Percentiles rank a stretch among this genome's conserved stretches.
phyloP scores from a whole-genome alignment of 2,797 vertebrate genomes.

The Enteromius trimaculatus region DNA sequence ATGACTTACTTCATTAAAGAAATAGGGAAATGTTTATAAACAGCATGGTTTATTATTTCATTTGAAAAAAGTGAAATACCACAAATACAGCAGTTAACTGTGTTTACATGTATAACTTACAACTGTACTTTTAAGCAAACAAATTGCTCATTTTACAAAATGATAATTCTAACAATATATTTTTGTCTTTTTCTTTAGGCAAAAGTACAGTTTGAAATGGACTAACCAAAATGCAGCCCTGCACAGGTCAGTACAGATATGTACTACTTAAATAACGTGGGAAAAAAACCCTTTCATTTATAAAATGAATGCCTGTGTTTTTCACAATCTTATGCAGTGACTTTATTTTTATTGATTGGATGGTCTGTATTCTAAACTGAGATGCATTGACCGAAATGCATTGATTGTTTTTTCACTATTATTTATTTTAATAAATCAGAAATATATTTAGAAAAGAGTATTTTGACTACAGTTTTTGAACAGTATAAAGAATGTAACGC shows the following conservation, averaged over 20 bases:
- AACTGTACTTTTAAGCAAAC: not conserved
- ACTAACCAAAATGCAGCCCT: not conserved
- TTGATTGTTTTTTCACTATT: not conserved
- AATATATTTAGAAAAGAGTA: not conserved
- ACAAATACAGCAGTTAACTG: not conserved
- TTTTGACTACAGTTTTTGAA: not conserved
- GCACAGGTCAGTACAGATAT: slow-evolving; percentile 13
- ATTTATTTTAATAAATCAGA: not conserved
- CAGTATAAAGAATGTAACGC: not conserved
- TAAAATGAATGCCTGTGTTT: not conserved
- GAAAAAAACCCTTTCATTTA: not conserved
- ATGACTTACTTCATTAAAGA: slow-evolving; percentile 3
- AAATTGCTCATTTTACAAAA: not conserved
- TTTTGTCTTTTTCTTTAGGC: not conserved
- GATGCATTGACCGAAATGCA: not conserved
- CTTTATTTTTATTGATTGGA: not conserved
- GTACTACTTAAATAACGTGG: not conserved
- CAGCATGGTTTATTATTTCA: not conserved
- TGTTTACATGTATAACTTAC: not conserved
- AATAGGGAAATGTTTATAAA: not conserved
- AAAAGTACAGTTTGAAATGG: not conserved
- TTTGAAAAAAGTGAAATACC: not conserved
- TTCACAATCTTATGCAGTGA: not conserved
- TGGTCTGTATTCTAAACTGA: not conserved
- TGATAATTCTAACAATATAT: not conserved